Base-by-base conservation (phyloP, 1,140 invertebrate genomes). In the Cecropterus lyciades region DNA sequence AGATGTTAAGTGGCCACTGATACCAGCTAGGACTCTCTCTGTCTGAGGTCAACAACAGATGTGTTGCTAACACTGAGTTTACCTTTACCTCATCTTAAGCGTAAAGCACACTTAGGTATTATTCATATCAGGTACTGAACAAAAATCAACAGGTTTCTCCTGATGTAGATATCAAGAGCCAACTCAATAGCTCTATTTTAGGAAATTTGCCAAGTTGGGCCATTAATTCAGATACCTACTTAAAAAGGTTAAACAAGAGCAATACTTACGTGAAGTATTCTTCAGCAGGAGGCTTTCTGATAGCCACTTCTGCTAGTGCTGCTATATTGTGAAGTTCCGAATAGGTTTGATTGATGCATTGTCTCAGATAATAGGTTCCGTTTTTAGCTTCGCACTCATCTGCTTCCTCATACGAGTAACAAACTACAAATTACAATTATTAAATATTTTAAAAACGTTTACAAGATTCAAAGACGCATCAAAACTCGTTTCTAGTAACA, bases 191-290 rank as follows among this genome's bases (percentile, higher is more conserved):
- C 37, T 40, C 11, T 40, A n/a, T n/a, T 40, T 40, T 40, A 14
- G 10, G 43, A 45, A 42, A n/a, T n/a, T 40, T 42, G 52, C 33
- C 15, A 55, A 55, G 52, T 55, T 20, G 16, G 48, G 2, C 27
- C 1, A n/a, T 14, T 51, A 6, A 46, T 15, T 49, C 57, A 42
- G 30, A 40, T n/a, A n/a, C n/a, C n/a, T 10, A 42, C 59, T 40
- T 33, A 20, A 3, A 66, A 40, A 60, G 51, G 30, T 66, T 62
- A 43, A 62, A 68, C 57, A 69, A 57, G 45, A 64, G 24, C 17
- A 62, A 70, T 65, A 81, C 89, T 94, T 91, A 97, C 96, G 95
- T 95, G 86, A 97, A 97, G 85, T 96, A 97, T 87, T 97, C 96
- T 83, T 97, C 96, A 49, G 96, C 96, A 0, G 96, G 96, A 45